Conservation (phyloP, 1,140 invertebrate genomes). For the Ruditapes philippinarum region DNA sequence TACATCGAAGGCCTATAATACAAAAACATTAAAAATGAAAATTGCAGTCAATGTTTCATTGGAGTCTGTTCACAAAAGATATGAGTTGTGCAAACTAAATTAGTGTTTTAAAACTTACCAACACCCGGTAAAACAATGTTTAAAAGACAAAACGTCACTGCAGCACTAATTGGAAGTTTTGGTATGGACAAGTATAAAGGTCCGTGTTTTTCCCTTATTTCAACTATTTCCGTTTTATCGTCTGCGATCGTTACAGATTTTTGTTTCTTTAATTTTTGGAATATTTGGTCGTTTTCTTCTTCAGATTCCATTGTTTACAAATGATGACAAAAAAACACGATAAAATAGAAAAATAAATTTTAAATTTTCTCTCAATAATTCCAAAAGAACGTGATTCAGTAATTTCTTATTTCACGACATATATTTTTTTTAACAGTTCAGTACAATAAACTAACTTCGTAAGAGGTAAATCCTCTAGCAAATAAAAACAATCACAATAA, state of each 20-base stretch:
- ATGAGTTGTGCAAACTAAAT: too few species aligned
- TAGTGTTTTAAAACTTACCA: constrained; percentile 86
- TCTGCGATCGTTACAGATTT: constrained; percentile 72
- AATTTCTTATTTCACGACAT: background rate
- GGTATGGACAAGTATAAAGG: constrained; percentile 88
- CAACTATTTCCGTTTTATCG: constrained; percentile 83
- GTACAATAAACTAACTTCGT: background rate
- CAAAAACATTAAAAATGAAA: too few species aligned
- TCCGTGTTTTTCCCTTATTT: constrained; percentile 87
- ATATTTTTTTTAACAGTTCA: background rate
- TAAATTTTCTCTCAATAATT: background rate
- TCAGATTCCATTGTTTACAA: constrained; percentile 28
- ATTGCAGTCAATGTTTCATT: too few species aligned
- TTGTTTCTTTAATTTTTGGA: constrained; percentile 35
- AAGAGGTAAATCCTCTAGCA: background rate
- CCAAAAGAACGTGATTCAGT: too few species aligned
- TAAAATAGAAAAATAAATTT: background rate
- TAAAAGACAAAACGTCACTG: constrained; percentile 87
- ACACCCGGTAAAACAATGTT: constrained; percentile 87
- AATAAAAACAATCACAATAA: too few species aligned
- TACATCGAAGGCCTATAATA: too few species aligned
- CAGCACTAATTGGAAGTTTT: constrained; percentile 86
- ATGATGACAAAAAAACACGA: too few species aligned
- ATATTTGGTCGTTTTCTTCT: constrained; percentile 47
- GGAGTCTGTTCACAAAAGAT: too few species aligned